Evolutionary conservation across 2,113 vertebrate genomes (phyloP).

Genomic region (Bombycilla garrulus): DNA sequence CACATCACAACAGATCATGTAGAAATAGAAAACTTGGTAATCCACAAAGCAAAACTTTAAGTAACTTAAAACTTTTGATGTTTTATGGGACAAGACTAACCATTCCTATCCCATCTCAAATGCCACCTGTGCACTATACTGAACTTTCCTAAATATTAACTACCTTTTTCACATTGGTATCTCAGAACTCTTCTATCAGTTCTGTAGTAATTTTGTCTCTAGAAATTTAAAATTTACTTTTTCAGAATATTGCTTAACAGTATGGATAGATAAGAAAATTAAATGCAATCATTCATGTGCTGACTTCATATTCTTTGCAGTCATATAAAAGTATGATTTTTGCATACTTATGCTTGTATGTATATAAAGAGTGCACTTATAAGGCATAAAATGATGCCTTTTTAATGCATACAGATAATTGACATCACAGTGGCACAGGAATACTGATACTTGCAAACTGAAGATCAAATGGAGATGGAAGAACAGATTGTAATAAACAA

Average conservation of each 20-base stretch:
- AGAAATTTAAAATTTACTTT: neutral
- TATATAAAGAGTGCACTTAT: neutral
- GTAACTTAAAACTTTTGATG: neutral
- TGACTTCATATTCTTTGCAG: neutral
- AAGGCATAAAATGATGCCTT: neutral
- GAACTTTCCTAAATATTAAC: neutral
- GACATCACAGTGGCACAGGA: neutral
- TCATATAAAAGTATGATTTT: neutral
- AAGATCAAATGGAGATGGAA: neutral
- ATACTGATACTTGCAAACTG: neutral
- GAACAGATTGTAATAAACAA: neutral
- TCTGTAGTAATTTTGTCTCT: neutral
- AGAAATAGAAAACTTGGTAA: neutral
- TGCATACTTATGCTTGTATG: neutral
- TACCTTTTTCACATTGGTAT: neutral
- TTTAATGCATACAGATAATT: neutral
- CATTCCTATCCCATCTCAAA: neutral
- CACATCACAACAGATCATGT: rapidly evolving
- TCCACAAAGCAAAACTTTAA: neutral
- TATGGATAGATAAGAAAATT: neutral
- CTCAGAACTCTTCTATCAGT: neutral
- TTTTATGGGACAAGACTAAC: neutral
- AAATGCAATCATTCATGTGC: neutral
- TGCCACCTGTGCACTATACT: rapidly evolving
- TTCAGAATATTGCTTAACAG: neutral